Evolutionary conservation across 2,113 vertebrate genomes (phyloP), one percentile per base, ranked within the genome.

Genomic region (Vireo altiloquus): DNA sequence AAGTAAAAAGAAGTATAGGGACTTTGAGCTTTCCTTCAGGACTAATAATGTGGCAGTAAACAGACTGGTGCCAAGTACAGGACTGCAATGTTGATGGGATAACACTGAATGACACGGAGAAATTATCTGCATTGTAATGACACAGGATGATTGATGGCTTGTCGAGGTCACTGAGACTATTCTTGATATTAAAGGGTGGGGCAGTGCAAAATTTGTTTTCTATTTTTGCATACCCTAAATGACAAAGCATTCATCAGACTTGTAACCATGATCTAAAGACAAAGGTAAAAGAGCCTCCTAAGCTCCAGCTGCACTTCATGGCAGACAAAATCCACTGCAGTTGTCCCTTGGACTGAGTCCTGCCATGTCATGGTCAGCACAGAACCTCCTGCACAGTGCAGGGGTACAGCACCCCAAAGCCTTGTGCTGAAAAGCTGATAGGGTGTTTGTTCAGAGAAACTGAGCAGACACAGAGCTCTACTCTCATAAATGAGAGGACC

Each of bases 311-410:
- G 42, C 31, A 20, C 22, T 60, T 53, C 28, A 24, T 2, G 24
- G 53, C 53, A 82, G 39, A 54, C 17, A n/a, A 56, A 92, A n/a
- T 27, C 31, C 40, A 7, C 44, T 37, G 46, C 28, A 23, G n/a
- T 23, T 63, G 21, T 53, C 13, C 65, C 33, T 10, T 1, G 2
- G 57, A 9, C 49, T 19, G 65, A 21, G 23, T 44, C 76, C 61
- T 72, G 68, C 70, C 56, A n/a, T 64, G 44, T 33, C 70, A n/a
- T 0, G 0, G 37, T 16, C 14, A 39, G 57, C 24, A 50, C 74
- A 82, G 76, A 79, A 7, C 4, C 8, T 49, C n/a, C 49, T 42
- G 61, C 65, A 18, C 10, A 1, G 13, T 2, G 13, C 64, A 57
- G 46, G 25, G 44, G 7, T 23, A 10, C 12, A 39, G 82, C 22